Base-by-base conservation (phyloP, 2,113 vertebrate species). In the Gymnocephalus cernua region DNA sequence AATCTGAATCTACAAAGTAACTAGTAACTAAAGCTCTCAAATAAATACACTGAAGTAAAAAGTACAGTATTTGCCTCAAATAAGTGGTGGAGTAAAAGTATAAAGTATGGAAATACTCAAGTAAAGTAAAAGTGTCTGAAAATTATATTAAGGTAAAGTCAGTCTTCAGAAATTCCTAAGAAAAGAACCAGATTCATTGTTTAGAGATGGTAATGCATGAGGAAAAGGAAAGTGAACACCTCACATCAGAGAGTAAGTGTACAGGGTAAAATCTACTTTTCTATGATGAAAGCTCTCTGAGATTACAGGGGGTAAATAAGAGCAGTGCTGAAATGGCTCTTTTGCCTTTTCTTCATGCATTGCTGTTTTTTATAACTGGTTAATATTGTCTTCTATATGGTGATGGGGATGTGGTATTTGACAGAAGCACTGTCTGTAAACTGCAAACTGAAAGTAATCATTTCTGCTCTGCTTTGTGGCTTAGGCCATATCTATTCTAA, bases 201-300 rank as follows among this genome's bases (percentile, higher is more conserved):
- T 29, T 11, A n/a, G 23, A 47, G 16, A 45, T 44, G 18, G 19
- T 23, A 58, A 57, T 25, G 47, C 47, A 21, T 27, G 14, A 66
- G 27, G 45, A 44, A 59, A 51, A 35, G 51, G 12, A 35, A 41
- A 57, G 47, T 51, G 54, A 66, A 16, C 10, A 19, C 10, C 25
- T 44, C 21, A 54, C 8, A 71, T 47, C 19, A 50, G 57, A 23
- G 59, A 50, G 41, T 18, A 23, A 23, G 50, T 41, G 41, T n/a
- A 32, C 2, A 21, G 7, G 4, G 50, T 21, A 13, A 29, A 74
- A 62, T 25, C 9, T 45, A 5, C 1, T 47, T 25, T 71, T 25
- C 27, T 0, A 50, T 67, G 51, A 57, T 72, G 15, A 73, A 71
- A 56, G 15, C 21, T n/a, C 72, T 82, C 11, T 12, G 11, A 62